Conservation (phyloP, 2,888 invertebrate genomes). For the Trachelus iudaicus region DNA sequence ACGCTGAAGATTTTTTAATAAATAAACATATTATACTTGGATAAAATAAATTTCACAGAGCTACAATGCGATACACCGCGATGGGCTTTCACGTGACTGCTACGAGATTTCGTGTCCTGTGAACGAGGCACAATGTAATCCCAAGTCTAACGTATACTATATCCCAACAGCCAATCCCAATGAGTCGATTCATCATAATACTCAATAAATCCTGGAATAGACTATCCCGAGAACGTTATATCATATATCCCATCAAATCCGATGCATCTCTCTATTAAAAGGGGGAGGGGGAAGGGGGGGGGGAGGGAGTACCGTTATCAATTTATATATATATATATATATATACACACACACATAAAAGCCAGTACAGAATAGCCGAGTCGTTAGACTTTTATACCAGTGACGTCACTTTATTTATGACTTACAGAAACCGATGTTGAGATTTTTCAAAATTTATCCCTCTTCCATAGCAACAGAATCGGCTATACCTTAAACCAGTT, state of each 20-base stretch:
- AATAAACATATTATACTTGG: too few species aligned
- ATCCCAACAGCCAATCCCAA: slow-evolving; percentile 3
- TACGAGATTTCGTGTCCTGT: background rate
- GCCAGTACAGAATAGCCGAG: background rate
- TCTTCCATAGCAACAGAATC: background rate
- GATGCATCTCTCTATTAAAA: slow-evolving; percentile 32
- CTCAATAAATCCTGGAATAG: slow-evolving; percentile 28
- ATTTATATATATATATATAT: background rate
- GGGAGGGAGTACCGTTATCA: slow-evolving; percentile 1
- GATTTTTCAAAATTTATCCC: background rate
- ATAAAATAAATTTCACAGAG: too few species aligned
- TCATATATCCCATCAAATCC: slow-evolving; percentile 25
- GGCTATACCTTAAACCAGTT: background rate
- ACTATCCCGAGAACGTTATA: slow-evolving; percentile 15
- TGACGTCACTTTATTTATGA: background rate
- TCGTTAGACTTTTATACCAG: background rate
- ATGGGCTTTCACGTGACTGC: background rate
- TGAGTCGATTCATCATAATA: slow-evolving; percentile 37
- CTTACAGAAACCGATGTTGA: background rate
- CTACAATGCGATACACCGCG: background rate
- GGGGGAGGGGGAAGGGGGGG: too few species aligned
- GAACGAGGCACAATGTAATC: background rate
- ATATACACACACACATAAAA: background rate
- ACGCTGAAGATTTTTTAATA: too few species aligned
- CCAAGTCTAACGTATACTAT: background rate